phyloP scores from a whole-genome alignment of 2,888 invertebrate species.

The Calameuta filiformis region DNA sequence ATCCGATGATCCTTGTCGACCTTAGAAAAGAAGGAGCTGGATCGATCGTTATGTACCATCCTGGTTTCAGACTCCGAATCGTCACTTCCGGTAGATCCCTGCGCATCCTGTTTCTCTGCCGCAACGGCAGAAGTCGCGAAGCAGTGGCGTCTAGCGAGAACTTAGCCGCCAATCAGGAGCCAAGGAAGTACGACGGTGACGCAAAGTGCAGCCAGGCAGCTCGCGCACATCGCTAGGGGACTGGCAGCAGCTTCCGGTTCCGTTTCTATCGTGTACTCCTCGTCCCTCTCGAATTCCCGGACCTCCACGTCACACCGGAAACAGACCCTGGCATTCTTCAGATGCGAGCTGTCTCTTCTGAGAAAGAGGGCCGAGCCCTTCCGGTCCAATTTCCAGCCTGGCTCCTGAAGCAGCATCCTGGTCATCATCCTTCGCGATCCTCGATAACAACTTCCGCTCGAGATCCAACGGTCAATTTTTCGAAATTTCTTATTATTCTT shows the following conservation, averaged over 20 bases:
- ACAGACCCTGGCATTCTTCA: slow-evolving; percentile 64
- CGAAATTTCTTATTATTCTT: too few relatives aligned
- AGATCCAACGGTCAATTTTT: too few relatives aligned
- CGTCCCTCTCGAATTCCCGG: slow-evolving; percentile 68
- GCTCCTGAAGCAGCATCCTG: slow-evolving; percentile 59
- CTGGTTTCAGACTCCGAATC: too few relatives aligned
- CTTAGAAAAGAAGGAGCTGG: too few relatives aligned
- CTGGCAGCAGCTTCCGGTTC: slow-evolving; percentile 55
- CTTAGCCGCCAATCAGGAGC: slow-evolving; percentile 66
- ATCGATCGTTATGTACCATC: too few relatives aligned
- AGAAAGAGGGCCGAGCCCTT: slow-evolving; percentile 58
- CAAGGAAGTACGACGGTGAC: slow-evolving; percentile 69
- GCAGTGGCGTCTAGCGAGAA: too few relatives aligned
- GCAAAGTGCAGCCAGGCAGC: slow-evolving; percentile 68
- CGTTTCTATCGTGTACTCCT: slow-evolving; percentile 65
- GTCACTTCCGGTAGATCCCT: too few relatives aligned
- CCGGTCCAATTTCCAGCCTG: slow-evolving; percentile 61
- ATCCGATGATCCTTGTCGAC: too few relatives aligned
- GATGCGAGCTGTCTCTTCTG: slow-evolving; percentile 56
- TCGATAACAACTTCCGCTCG: not conserved
- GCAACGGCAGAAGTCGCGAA: too few relatives aligned
- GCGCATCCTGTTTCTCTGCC: too few relatives aligned
- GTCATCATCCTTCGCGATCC: slow-evolving; percentile 36
- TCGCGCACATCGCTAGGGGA: slow-evolving; percentile 67
- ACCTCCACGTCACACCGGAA: slow-evolving; percentile 71